Conservation (phyloP, 2,797 vertebrate species). For the Perodicticus potto region DNA sequence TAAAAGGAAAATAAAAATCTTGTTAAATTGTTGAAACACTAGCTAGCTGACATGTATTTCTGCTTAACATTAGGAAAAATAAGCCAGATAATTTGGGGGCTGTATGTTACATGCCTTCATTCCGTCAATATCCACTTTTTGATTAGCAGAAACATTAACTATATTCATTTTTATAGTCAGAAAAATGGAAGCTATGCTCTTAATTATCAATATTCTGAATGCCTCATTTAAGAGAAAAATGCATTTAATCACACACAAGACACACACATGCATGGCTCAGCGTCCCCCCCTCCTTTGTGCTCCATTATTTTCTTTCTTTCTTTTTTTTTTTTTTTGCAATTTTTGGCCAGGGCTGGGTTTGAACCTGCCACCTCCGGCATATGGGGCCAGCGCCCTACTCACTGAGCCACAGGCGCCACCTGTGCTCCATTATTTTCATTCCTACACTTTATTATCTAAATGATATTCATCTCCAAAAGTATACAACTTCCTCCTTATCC, state of each 20-base stretch:
- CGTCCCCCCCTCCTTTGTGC: not conserved
- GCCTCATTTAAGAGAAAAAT: slow-evolving; percentile 49
- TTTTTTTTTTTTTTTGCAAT: too few species aligned
- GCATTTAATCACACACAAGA: not conserved
- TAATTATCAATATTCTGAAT: not conserved
- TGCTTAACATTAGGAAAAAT: slow-evolving; percentile 12
- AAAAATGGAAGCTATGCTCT: not conserved
- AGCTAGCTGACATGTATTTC: not conserved
- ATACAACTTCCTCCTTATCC: not conserved
- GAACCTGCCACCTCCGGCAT: too few species aligned
- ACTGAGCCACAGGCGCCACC: too few species aligned
- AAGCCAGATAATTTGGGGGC: not conserved
- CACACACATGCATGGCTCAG: not conserved
- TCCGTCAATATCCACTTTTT: not conserved
- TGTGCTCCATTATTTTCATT: not conserved
- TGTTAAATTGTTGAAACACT: slow-evolving; percentile 40
- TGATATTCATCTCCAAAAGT: not conserved
- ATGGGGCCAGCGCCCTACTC: too few species aligned
- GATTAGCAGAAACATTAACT: slow-evolving; percentile 15
- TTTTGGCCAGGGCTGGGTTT: too few species aligned
- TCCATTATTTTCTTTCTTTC: not conserved
- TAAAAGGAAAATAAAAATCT: slow-evolving; percentile 41
- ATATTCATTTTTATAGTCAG: slow-evolving; percentile 10
- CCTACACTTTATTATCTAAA: not conserved
- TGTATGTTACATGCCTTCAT: not conserved